phyloP scores from a whole-genome alignment of 2,113 vertebrate genomes.

The Nyctibius bracteatus region DNA sequence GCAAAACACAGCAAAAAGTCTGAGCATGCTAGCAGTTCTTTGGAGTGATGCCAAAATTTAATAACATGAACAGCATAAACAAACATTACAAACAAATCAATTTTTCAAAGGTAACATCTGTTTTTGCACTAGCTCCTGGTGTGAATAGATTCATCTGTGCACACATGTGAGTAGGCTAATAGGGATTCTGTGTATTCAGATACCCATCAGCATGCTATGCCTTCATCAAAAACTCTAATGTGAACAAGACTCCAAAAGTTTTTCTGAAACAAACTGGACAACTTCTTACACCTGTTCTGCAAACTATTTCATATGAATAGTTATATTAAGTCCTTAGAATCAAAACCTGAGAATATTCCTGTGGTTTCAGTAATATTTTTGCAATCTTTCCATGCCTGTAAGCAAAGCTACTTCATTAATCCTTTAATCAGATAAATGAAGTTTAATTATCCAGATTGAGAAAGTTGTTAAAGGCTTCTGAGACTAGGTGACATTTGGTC shows the following conservation, averaged over 20 bases:
- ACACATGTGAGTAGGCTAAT: neutral
- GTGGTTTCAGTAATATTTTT: neutral
- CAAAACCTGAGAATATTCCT: neutral
- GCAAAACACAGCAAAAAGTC: neutral
- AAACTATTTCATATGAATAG: neutral
- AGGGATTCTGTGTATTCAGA: neutral
- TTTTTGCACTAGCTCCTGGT: neutral
- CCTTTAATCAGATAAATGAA: neutral
- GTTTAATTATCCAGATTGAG: neutral
- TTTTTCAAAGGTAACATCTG: constrained; percentile 8
- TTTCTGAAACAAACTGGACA: neutral
- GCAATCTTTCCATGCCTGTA: neutral
- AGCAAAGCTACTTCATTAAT: neutral
- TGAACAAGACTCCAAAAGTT: neutral
- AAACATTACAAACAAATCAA: neutral
- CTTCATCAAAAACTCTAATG: neutral
- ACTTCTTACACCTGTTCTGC: neutral
- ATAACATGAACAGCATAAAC: neutral
- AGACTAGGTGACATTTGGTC: neutral
- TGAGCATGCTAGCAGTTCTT: neutral
- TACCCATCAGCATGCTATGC: neutral
- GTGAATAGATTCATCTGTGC: neutral
- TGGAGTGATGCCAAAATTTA: neutral
- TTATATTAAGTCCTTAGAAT: neutral
- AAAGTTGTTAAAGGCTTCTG: neutral